A percentile compares a stretch with the other conserved stretches of the same genome.
Conservation (phyloP, 2,888 invertebrate species). For the Oxycera nigricornis region DNA sequence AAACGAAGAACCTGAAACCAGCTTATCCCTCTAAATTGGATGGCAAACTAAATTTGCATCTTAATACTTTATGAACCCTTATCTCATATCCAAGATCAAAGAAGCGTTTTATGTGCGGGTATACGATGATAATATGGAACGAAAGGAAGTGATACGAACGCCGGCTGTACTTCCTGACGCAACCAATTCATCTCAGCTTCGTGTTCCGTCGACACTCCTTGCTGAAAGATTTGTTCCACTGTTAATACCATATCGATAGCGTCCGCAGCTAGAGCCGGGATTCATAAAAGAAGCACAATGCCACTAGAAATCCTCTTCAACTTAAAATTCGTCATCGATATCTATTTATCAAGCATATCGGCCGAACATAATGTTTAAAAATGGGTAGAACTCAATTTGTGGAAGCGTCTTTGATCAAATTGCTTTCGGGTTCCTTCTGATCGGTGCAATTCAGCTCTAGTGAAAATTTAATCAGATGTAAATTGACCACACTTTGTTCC, state of each 20-base stretch:
- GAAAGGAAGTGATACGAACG: neutral
- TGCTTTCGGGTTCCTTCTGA: no score
- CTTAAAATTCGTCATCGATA: neutral
- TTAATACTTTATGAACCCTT: slow-evolving; percentile 47
- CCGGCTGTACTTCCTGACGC: neutral
- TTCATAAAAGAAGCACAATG: neutral
- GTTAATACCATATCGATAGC: neutral
- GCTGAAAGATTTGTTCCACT: neutral
- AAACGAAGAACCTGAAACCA: slow-evolving; percentile 42
- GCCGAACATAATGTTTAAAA: slow-evolving; percentile 41
- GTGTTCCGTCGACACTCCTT: neutral
- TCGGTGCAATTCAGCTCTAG: neutral
- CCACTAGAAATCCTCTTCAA: neutral
- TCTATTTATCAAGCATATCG: slow-evolving; percentile 43
- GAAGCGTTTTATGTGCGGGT: slow-evolving; percentile 45
- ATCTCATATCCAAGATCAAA: slow-evolving; percentile 46
- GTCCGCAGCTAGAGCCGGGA: neutral
- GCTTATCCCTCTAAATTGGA: slow-evolving; percentile 47
- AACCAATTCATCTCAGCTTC: neutral
- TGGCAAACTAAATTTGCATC: slow-evolving; percentile 48
- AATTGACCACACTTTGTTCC: no score
- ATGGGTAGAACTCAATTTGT: neutral
- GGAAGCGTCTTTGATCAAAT: no score
- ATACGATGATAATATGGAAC: slow-evolving; percentile 34
- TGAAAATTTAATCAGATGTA: no score